These are phyloP conservation scores for Bettongia penicillata DNA, from an alignment of 2,113 vertebrate genomes.

Conservation along the genomic window DNA sequence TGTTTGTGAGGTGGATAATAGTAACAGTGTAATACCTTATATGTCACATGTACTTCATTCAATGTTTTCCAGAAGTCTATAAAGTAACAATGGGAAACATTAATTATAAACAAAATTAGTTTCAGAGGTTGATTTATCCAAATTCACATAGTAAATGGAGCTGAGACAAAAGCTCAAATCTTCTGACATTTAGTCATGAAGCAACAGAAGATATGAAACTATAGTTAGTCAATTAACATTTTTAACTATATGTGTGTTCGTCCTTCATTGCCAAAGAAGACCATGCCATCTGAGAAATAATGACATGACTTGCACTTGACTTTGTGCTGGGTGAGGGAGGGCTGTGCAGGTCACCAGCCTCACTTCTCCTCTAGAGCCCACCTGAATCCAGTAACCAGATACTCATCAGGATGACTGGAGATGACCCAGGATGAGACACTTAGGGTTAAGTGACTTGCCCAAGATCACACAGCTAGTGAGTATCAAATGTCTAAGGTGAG, in stretches of 20 bases:
- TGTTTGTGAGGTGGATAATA: not conserved
- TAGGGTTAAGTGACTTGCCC: too few relatives aligned
- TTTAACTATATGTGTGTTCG: not conserved
- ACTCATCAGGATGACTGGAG: too few relatives aligned
- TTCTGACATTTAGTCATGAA: not conserved
- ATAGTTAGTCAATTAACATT: not conserved
- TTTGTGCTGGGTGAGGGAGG: too few relatives aligned
- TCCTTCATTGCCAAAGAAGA: too few relatives aligned
- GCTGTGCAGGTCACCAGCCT: too few relatives aligned
- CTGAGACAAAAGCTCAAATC: not conserved
- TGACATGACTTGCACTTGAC: too few relatives aligned
- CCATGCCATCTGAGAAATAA: too few relatives aligned
- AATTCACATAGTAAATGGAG: not conserved
- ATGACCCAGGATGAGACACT: too few relatives aligned
- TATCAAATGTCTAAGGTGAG: too few relatives aligned
- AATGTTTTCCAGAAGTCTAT: not conserved
- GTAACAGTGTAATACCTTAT: not conserved
- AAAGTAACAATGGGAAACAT: not conserved
- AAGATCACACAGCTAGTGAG: too few relatives aligned
- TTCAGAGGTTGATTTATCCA: not conserved
- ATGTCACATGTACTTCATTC: not conserved
- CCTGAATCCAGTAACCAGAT: too few relatives aligned
- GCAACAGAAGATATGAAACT: not conserved
- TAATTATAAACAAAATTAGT: not conserved
- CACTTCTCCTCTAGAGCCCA: too few relatives aligned